Evolutionary conservation across 1,140 invertebrate species (phyloP).

Genomic region (Dryas iulia): DNA sequence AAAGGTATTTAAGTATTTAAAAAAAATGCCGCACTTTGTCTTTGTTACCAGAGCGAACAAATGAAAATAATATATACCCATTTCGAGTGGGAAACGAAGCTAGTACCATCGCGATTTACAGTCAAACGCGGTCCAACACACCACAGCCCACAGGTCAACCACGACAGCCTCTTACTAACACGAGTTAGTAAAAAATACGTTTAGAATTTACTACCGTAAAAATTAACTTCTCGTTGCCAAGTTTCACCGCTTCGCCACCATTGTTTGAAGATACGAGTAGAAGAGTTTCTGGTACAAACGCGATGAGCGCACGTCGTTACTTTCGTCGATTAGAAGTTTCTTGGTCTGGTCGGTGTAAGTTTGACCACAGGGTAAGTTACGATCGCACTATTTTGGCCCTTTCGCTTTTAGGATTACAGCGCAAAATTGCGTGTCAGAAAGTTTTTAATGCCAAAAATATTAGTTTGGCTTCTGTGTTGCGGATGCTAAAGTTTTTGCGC

Average conservation of each 20-base stretch:
- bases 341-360: conserved; percentile 36
- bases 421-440: background rate
- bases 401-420: background rate
- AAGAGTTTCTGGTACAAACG: conserved; percentile 29
- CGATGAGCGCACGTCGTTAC: conserved; percentile 43
- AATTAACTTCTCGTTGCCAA: conserved; percentile 33
- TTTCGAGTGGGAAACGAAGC: too few species aligned
- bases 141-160: too few species aligned
- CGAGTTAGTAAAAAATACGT: conserved; percentile 6
- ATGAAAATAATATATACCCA: too few species aligned
- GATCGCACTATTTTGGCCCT: background rate
- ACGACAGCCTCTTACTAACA: too few species aligned
- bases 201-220: conserved; percentile 33
- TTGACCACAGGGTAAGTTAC: conserved; percentile 24
- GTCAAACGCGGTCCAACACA: too few species aligned
- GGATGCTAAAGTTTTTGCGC: background rate
- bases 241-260: conserved; percentile 17
- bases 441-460: background rate
- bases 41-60: too few species aligned
- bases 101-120: too few species aligned
- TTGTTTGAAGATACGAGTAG: conserved; percentile 33
- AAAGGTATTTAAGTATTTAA: too few species aligned
- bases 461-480: background rate
- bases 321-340: conserved; percentile 62
- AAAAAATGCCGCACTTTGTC: too few species aligned